These are phyloP conservation scores for Pygoscelis antarcticus DNA, from an alignment of 2,113 vertebrate genomes.

Conservation along the genomic window DNA sequence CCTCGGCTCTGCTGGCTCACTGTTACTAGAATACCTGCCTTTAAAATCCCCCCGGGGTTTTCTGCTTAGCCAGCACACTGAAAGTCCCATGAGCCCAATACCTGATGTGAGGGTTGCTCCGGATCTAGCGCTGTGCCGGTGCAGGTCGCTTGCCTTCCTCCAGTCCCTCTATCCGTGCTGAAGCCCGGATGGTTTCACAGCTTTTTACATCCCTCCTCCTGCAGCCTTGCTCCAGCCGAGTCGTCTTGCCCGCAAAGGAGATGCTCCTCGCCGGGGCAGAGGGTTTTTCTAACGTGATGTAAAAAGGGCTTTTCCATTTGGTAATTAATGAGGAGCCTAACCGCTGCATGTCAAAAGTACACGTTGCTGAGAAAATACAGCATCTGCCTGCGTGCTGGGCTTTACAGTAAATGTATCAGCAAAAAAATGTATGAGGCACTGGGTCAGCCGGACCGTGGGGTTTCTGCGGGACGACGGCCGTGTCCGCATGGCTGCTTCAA, in stretches of 20 bases:
- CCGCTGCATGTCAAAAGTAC: fast-evolving
- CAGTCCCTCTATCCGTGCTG: background rate
- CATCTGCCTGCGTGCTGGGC: background rate
- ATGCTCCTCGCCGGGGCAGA: background rate
- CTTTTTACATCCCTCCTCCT: background rate
- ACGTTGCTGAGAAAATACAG: background rate
- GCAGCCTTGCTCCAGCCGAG: background rate
- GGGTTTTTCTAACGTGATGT: background rate
- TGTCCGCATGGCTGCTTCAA: fast-evolving
- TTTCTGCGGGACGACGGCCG: fast-evolving
- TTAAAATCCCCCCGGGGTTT: background rate
- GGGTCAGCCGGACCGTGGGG: fast-evolving
- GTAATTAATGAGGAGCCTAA: background rate
- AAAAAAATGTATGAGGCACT: background rate
- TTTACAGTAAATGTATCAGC: background rate
- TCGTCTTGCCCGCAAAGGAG: fast-evolving
- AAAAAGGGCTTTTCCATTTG: background rate
- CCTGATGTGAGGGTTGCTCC: background rate
- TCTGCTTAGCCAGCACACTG: background rate
- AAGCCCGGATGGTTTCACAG: fast-evolving
- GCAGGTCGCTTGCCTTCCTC: fast-evolving
- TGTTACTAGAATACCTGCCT: background rate
- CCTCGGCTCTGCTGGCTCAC: background rate
- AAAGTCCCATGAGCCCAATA: background rate
- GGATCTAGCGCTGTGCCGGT: fast-evolving